Percentiles rank a stretch among this genome's conserved stretches.
phyloP scores from a whole-genome alignment of 2,888 invertebrate genomes.

The Odontocolon sp. region DNA sequence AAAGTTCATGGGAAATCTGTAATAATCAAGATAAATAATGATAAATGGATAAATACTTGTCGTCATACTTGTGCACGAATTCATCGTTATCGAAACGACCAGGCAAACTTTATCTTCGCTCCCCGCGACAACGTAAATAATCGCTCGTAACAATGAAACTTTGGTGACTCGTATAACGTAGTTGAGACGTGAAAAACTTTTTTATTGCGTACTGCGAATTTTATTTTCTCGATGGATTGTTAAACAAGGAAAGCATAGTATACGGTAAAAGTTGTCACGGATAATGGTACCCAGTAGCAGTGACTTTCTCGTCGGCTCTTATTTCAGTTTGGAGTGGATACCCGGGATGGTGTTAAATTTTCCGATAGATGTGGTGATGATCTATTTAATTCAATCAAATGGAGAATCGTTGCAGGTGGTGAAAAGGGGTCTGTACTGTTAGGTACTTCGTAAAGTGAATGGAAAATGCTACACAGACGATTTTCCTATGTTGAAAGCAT shows the following conservation, averaged over 20 bases:
- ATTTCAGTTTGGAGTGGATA: not conserved
- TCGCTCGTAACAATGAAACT: slow-evolving; percentile 48
- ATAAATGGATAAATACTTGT: not conserved
- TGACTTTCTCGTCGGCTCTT: not conserved
- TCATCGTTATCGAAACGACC: slow-evolving; percentile 7
- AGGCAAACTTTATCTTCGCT: slow-evolving; percentile 30
- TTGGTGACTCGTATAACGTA: slow-evolving; percentile 31
- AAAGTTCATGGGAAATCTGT: not conserved
- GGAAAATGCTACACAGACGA: slow-evolving; percentile 45
- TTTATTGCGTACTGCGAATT: slow-evolving; percentile 38
- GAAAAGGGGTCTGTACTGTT: no score
- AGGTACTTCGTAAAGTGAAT: no score
- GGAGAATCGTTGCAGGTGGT: no score
- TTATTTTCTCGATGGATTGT: slow-evolving; percentile 33
- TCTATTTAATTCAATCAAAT: not conserved
- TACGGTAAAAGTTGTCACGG: slow-evolving; percentile 10
- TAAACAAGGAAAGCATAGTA: not conserved
- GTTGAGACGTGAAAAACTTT: slow-evolving; percentile 39
- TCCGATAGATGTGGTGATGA: not conserved
- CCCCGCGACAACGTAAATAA: slow-evolving; percentile 31
- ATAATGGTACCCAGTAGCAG: not conserved
- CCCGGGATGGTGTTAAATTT: slow-evolving; percentile 26
- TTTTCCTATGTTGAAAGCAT: slow-evolving; percentile 36
- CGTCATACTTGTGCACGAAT: not conserved
- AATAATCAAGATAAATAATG: no score